phyloP scores from a whole-genome alignment of 2,888 invertebrate genomes.

The Andricus quercusramuli region DNA sequence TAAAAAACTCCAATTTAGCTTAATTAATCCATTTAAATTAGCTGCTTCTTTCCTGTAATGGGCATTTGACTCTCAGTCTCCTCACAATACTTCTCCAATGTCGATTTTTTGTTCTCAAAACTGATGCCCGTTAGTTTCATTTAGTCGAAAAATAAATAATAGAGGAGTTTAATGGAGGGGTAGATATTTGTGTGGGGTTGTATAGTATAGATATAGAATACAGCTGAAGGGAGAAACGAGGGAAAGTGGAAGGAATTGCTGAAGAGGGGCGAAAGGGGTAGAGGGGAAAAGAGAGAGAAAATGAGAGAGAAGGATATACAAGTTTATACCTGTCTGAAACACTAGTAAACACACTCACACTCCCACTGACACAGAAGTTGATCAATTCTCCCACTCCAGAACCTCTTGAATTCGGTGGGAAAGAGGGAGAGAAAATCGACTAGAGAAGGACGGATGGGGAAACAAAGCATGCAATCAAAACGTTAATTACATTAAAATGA shows the following conservation, averaged over 20 bases:
- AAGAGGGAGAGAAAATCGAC: conserved; percentile 3
- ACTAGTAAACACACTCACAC: not conserved
- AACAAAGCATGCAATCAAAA: conserved; percentile 53
- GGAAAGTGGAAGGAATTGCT: not conserved
- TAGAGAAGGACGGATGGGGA: conserved; percentile 13
- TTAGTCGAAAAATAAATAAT: not conserved
- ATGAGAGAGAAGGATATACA: conserved; percentile 40
- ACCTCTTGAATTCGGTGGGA: not conserved
- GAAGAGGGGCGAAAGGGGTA: not conserved
- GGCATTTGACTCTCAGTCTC: not conserved
- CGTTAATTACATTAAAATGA: conserved; percentile 78
- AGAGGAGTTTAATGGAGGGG: not conserved
- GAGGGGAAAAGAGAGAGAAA: conserved; percentile 8
- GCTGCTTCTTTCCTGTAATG: conserved; percentile 52
- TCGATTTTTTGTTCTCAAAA: no score
- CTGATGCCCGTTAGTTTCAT: not conserved
- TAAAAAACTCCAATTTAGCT: conserved; percentile 58
- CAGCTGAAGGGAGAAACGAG: conserved; percentile 17
- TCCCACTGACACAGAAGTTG: not conserved
- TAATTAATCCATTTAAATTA: conserved; percentile 65
- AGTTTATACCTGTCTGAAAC: conserved; percentile 19
- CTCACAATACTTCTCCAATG: no score
- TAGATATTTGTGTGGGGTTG: not conserved
- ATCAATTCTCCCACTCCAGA: conserved; percentile 6
- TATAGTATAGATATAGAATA: not conserved